phyloP scores from a whole-genome alignment of 2,888 invertebrate genomes.

The Eristalinus aeneus region DNA sequence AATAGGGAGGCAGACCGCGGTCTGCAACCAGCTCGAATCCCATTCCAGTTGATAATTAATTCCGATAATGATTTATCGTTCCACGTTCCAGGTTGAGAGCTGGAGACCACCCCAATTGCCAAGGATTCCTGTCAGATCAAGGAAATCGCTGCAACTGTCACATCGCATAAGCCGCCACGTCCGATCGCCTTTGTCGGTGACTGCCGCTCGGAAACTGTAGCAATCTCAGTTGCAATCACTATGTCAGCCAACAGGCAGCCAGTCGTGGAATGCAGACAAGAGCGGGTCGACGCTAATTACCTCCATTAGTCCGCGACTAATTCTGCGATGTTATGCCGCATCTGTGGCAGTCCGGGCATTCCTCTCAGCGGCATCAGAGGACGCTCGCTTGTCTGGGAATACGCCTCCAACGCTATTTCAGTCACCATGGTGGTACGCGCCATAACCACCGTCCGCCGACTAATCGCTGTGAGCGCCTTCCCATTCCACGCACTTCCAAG shows the following conservation, averaged over 20 bases:
- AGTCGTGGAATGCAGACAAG: conserved; percentile 33
- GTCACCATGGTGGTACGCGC: too few relatives aligned
- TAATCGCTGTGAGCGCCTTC: too few relatives aligned
- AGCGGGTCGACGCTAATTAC: conserved; percentile 54
- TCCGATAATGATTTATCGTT: conserved; percentile 29
- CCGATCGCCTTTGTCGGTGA: conserved; percentile 57
- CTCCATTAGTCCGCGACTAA: conserved; percentile 53
- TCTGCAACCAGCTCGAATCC: neutral
- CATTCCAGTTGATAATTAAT: conserved; percentile 19
- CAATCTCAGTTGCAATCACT: conserved; percentile 18
- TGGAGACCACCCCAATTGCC: conserved; percentile 52
- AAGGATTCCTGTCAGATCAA: conserved; percentile 31
- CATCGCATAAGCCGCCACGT: conserved; percentile 54
- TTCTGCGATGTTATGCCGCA: conserved; percentile 39
- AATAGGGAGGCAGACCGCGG: neutral
- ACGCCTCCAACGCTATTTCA: conserved; percentile 54
- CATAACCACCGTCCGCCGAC: conserved; percentile 33
- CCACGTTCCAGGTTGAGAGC: neutral
- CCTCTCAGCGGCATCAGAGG: conserved; percentile 59
- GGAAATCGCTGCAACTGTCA: conserved; percentile 67
- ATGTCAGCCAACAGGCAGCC: neutral
- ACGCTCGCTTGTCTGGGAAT: conserved; percentile 28
- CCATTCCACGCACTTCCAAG: too few relatives aligned
- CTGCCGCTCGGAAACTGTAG: conserved; percentile 43
- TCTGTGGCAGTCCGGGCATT: conserved; percentile 16